Evolutionary conservation across 2,888 invertebrate species (phyloP), one percentile per base, ranked within the genome.

Genomic region (Dryobota labecula): DNA sequence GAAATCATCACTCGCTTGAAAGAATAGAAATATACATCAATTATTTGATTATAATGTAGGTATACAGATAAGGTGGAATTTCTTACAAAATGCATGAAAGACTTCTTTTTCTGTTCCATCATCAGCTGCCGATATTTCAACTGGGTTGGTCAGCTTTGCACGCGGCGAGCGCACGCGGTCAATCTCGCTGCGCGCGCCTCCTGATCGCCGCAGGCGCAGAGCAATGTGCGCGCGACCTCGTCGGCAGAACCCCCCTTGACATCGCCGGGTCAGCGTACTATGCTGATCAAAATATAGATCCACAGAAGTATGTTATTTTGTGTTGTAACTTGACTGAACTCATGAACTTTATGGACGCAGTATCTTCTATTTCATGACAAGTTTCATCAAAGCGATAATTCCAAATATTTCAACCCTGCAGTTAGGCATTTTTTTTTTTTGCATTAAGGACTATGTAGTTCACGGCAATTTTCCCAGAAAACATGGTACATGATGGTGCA

Each of bases 81-180:
- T 54, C n/a, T 56, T 0, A 13, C 0, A n/a, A 33, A 36, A 58
- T 27, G 8, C 5, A n/a, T 30, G 8, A 33, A 49, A 18, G 1
- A 4, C 9, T 68, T 38, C 1, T 53, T n/a, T 51, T 51, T 45
- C 20, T 56, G 8, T 36, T 74, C 7, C 60, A 53, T 11, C 49
- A 75, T 9, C 76, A 96, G 96, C 67, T 95, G 20, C 93, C 95
- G 2, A 84, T 89, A 9, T 85, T 95, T 36, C 90, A 92, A 82
- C 84, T 90, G 15, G 96, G 96, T 2, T 96, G 96, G 91, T 96
- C 96, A 0, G 94, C 97, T 0, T 91, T 97, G 4, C 97, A 97
- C 84, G 92, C 96, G 2, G 97, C 97, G 0, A 93, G 96, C 38
- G 92, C 94, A 18, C 92, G 95, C 60, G 94, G 94, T 0, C 92